Conservation (phyloP, 2,797 vertebrate species). For the Phalanger gymnotis region DNA sequence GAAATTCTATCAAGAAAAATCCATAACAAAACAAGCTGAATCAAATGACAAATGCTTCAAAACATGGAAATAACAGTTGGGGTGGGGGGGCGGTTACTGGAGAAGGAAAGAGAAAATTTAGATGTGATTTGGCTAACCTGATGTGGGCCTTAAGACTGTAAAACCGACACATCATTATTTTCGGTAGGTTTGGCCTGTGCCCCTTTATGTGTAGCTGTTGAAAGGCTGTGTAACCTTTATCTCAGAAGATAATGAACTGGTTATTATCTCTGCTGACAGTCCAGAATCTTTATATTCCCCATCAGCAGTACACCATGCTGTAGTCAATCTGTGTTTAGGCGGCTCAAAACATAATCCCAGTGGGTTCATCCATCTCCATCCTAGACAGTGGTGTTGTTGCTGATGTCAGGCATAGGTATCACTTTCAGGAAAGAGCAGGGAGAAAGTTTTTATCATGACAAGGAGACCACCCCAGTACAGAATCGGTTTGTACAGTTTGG, state of each 20-base stretch:
- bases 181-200: slow-evolving; percentile 69
- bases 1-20: slow-evolving; percentile 52
- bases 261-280: slow-evolving; percentile 74
- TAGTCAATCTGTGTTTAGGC: slow-evolving; percentile 77
- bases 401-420: slow-evolving; percentile 75
- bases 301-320: slow-evolving; percentile 67
- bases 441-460: slow-evolving; percentile 74
- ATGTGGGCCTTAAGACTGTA: slow-evolving; percentile 36
- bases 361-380: slow-evolving; percentile 70
- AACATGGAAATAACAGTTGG: slow-evolving; percentile 9
- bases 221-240: slow-evolving; percentile 75
- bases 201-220: slow-evolving; percentile 68
- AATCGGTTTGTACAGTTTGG: slow-evolving; percentile 62
- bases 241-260: slow-evolving; percentile 77
- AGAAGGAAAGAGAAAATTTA: slow-evolving; percentile 25
- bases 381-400: slow-evolving; percentile 4
- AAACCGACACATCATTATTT: slow-evolving; percentile 34
- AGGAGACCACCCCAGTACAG: slow-evolving; percentile 76
- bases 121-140: slow-evolving; percentile 32
- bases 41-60: slow-evolving; percentile 41
- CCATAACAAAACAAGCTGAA: slow-evolving; percentile 38
- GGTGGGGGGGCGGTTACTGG: neutral
- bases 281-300: slow-evolving; percentile 61
- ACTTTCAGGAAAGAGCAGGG: slow-evolving; percentile 74
- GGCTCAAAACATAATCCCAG: slow-evolving; percentile 70